Percentiles rank a stretch among this genome's conserved stretches.
Conservation (phyloP, 2,113 vertebrate genomes). For the Chaetops frenatus region DNA sequence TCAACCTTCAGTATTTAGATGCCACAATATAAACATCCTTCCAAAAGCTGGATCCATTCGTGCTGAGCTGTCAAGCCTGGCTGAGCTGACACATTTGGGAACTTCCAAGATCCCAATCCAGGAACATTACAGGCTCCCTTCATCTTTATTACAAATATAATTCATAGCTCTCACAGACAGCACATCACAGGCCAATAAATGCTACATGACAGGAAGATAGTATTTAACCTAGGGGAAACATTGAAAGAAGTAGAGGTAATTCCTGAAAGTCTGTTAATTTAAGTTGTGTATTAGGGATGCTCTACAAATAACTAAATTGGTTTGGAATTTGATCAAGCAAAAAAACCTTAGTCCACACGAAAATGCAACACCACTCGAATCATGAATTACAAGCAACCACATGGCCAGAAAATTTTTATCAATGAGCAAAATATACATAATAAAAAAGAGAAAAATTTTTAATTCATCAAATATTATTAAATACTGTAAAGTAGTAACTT, state of each 20-base stretch:
- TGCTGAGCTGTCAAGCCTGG: background rate
- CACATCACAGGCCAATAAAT: background rate
- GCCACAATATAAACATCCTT: background rate
- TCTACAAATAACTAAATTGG: background rate
- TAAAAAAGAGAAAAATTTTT: background rate
- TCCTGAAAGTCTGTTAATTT: background rate
- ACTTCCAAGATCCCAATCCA: background rate
- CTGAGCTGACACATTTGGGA: background rate
- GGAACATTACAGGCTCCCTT: background rate
- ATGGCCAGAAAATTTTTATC: background rate
- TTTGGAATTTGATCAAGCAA: background rate
- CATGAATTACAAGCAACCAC: background rate
- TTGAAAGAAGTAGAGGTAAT: background rate
- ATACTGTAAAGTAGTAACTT: background rate
- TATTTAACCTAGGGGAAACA: background rate
- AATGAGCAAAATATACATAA: background rate
- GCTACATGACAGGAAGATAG: background rate
- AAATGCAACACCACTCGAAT: rapidly evolving
- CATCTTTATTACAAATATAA: background rate
- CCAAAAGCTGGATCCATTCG: background rate
- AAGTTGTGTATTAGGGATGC: background rate
- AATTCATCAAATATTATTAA: background rate
- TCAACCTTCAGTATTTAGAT: background rate
- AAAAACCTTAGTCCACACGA: background rate
- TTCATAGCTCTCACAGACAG: background rate